Percentiles rank a stretch among this genome's conserved stretches.
Conservation (phyloP, 2,888 invertebrate species). For the Cataglyphis cursor region DNA sequence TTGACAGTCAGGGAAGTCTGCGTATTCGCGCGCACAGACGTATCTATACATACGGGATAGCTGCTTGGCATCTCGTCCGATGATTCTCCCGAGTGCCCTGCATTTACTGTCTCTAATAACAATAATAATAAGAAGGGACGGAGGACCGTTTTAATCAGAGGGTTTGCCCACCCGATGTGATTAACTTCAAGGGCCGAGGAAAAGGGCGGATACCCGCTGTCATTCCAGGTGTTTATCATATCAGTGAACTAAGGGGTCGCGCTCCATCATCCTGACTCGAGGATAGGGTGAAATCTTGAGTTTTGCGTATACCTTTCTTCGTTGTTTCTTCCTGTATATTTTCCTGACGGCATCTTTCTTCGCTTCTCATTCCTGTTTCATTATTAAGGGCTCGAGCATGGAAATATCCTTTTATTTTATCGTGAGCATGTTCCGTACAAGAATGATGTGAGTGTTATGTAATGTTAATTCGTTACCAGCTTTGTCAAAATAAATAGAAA, state of each 20-base stretch:
- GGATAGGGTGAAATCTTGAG: conserved; percentile 72
- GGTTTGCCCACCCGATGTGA: conserved; percentile 82
- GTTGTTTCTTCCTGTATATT: background rate
- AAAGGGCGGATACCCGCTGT: conserved; percentile 73
- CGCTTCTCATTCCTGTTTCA: conserved; percentile 17
- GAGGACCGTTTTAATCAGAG: conserved; percentile 83
- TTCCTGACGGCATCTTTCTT: conserved; percentile 15
- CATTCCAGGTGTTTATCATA: conserved; percentile 83
- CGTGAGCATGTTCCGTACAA: conserved; percentile 9
- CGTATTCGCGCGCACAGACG: background rate
- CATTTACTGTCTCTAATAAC: conserved; percentile 78
- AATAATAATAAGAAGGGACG: conserved; percentile 82
- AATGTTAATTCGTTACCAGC: conserved; percentile 62
- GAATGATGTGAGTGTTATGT: conserved; percentile 58
- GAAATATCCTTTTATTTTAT: conserved; percentile 62
- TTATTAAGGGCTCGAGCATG: conserved; percentile 65
- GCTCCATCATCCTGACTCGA: conserved; percentile 61
- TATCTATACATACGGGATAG: conserved; percentile 17
- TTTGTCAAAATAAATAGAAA: conserved; percentile 65
- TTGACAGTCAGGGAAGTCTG: conserved; percentile 73
- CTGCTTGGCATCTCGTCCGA: conserved; percentile 60
- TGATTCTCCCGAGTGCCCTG: conserved; percentile 71
- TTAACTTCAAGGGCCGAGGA: conserved; percentile 79
- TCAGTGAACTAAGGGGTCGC: conserved; percentile 74
- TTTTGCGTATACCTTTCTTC: conserved; percentile 63